Conservation (phyloP, 2,113 vertebrate genomes). For the Xenopus laevis region DNA sequence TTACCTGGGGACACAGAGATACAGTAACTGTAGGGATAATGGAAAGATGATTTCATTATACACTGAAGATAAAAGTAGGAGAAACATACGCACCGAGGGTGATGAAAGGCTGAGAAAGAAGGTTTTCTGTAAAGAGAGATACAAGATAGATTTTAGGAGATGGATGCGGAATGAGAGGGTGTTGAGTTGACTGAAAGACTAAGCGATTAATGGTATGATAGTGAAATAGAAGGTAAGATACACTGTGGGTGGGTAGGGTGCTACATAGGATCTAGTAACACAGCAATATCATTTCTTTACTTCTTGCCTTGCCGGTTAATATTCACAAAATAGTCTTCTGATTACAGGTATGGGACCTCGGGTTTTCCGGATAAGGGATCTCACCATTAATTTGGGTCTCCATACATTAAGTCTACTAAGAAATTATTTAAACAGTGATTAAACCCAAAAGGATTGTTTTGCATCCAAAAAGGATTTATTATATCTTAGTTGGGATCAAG, state of each 20-base stretch:
- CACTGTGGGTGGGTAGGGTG: not conserved
- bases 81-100: too few relatives aligned
- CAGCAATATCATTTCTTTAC: not conserved
- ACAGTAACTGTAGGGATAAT: conserved; percentile 19
- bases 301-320: too few relatives aligned
- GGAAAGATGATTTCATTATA: conserved; percentile 41
- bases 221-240: conserved; percentile 25
- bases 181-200: conserved; percentile 13
- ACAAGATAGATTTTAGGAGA: not conserved
- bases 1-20: conserved; percentile 29
- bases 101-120: conserved; percentile 10
- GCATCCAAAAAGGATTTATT: too few relatives aligned
- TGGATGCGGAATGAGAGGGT: not conserved
- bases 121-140: conserved; percentile 27
- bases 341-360: too few relatives aligned
- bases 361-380: too few relatives aligned
- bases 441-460: too few relatives aligned
- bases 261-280: not conserved
- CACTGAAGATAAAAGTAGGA: conserved; percentile 18
- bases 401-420: too few relatives aligned
- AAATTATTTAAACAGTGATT: too few relatives aligned
- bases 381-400: too few relatives aligned
- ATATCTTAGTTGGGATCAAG: too few relatives aligned
- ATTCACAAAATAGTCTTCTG: too few relatives aligned
- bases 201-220: conserved; percentile 29